Evolutionary conservation across 2,888 invertebrate species (phyloP).

Genomic region (Poecilobothrus nobilitatus): DNA sequence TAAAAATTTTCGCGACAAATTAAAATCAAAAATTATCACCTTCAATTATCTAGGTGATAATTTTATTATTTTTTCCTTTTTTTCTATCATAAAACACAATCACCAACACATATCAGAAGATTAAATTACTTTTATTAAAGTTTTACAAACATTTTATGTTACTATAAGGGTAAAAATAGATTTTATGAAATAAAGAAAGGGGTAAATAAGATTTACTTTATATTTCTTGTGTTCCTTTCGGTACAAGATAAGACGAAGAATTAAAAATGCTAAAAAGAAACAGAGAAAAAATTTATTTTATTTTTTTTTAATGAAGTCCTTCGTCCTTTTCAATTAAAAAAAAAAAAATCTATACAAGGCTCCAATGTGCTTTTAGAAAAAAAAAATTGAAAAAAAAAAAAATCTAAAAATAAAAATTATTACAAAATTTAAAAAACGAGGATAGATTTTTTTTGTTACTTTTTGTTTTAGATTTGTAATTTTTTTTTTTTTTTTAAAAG

Average conservation of each 20-base stretch:
- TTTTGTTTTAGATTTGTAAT: background rate
- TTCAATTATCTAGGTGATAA: background rate
- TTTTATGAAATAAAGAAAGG: no score
- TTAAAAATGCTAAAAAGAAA: background rate
- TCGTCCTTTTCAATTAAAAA: background rate
- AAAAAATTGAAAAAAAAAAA: background rate
- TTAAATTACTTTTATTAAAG: no score
- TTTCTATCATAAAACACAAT: no score
- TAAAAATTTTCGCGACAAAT: background rate
- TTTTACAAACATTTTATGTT: no score
- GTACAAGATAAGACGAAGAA: background rate
- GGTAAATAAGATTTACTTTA: no score
- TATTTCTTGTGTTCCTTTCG: no score
- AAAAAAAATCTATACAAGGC: background rate
- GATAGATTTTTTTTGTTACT: no score
- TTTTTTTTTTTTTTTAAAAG: background rate
- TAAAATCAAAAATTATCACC: constrained; percentile 6
- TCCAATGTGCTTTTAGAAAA: background rate
- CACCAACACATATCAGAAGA: no score
- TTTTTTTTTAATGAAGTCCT: background rate
- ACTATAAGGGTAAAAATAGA: no score
- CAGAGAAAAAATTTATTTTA: background rate
- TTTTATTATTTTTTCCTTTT: no score
- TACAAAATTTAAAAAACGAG: no score
- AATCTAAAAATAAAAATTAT: background rate